Evolutionary conservation across 2,888 invertebrate genomes (phyloP).

Genomic region (Zygogramma bicolorata): DNA sequence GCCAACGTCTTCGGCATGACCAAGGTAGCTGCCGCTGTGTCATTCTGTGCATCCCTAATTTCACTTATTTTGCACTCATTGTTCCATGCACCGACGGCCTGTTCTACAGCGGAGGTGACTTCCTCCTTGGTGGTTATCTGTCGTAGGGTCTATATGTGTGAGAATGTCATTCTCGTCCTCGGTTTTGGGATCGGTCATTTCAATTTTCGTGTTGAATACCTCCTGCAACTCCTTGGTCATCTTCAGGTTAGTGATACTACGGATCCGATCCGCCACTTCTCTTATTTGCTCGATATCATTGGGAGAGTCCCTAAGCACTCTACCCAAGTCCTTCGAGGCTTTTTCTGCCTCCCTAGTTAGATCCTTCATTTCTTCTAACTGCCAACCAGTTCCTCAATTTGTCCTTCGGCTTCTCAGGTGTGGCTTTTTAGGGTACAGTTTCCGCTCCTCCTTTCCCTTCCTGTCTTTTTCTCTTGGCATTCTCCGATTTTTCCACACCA

Average conservation of each 20-base stretch:
- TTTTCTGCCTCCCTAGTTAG: not conserved
- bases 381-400: too few relatives aligned
- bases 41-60: too few relatives aligned
- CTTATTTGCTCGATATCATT: not conserved
- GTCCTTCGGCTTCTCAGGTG: not conserved
- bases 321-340: not conserved
- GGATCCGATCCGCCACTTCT: not conserved
- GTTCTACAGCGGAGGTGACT: too few relatives aligned
- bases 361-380: not conserved
- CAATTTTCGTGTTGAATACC: not conserved
- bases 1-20: too few relatives aligned
- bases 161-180: not conserved
- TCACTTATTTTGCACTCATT: too few relatives aligned
- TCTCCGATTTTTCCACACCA: not conserved
- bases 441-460: not conserved
- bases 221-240: not conserved
- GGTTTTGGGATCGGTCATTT: not conserved
- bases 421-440: not conserved
- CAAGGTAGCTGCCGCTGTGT: too few relatives aligned
- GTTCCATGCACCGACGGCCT: too few relatives aligned
- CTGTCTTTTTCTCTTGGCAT: not conserved
- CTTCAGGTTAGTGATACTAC: not conserved
- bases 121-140: too few relatives aligned
- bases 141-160: too few relatives aligned
- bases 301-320: not conserved